Percentiles rank a stretch among this genome's conserved stretches.
Evolutionary conservation across 2,113 vertebrate species (phyloP).

Genomic region (Paramisgurnus dabryanus): DNA sequence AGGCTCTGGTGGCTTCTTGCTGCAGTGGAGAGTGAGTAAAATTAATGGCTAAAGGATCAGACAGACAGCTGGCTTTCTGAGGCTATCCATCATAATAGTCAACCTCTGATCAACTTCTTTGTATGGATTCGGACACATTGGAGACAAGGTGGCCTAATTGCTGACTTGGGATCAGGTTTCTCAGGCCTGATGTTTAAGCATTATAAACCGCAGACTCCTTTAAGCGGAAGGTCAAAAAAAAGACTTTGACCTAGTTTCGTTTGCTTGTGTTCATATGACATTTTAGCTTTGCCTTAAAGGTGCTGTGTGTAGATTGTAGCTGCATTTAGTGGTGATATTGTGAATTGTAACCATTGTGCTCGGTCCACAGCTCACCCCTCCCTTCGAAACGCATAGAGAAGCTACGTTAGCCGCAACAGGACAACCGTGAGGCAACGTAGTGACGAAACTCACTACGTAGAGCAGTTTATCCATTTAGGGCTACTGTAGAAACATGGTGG

Average conservation of each 20-base stretch:
- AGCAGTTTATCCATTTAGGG: too few relatives aligned
- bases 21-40: constrained; percentile 23
- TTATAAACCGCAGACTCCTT: constrained; percentile 8
- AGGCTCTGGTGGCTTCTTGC: constrained; percentile 9
- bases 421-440: too few relatives aligned
- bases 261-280: neutral
- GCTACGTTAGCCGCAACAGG: too few relatives aligned
- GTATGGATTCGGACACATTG: constrained; percentile 6
- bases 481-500: too few relatives aligned
- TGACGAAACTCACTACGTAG: too few relatives aligned
- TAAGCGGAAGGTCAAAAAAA: neutral
- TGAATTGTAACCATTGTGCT: too few relatives aligned
- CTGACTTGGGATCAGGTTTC: constrained; percentile 35
- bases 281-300: too few relatives aligned
- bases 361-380: too few relatives aligned
- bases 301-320: too few relatives aligned
- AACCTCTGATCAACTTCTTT: constrained; percentile 30
- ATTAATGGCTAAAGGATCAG: constrained; percentile 37
- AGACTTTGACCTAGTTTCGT: neutral
- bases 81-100: constrained; percentile 40
- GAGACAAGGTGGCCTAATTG: constrained; percentile 21
- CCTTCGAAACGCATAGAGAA: too few relatives aligned
- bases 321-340: too few relatives aligned
- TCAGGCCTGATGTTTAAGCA: constrained; percentile 7
- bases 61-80: constrained; percentile 35